A percentile compares a stretch with the other conserved stretches of the same genome.
phyloP scores from a whole-genome alignment of 2,888 invertebrate genomes.

The Phortica magna region DNA sequence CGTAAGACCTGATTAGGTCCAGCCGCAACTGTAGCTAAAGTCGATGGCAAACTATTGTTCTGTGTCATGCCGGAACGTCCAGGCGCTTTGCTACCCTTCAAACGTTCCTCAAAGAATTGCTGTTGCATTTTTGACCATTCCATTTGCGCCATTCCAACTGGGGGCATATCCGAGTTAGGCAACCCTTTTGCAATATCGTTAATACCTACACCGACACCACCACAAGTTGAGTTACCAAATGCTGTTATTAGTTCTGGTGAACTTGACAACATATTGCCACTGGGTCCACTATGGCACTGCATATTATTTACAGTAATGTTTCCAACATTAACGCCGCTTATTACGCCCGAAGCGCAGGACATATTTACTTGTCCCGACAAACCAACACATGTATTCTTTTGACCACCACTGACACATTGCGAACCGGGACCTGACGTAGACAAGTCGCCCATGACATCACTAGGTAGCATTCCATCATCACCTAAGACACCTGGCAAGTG shows the following conservation, averaged over 20 bases:
- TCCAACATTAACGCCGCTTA: conserved; percentile 24
- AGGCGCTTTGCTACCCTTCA: conserved; percentile 77
- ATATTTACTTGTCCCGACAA: conserved; percentile 45
- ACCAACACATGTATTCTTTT: conserved; percentile 42
- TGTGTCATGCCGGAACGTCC: conserved; percentile 45
- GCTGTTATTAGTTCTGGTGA: conserved; percentile 58
- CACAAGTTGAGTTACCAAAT: conserved; percentile 53
- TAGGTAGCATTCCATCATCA: conserved; percentile 63
- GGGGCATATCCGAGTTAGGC: conserved; percentile 52
- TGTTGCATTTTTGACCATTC: conserved; percentile 96
- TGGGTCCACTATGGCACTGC: conserved; percentile 41
- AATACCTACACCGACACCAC: conserved; percentile 47
- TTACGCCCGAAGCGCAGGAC: conserved; percentile 45
- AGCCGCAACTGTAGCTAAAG: conserved; percentile 17
- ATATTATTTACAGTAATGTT: conserved; percentile 51
- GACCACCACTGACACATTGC: conserved; percentile 46
- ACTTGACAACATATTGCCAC: conserved; percentile 49
- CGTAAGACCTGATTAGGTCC: conserved; percentile 46
- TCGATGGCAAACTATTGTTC: conserved; percentile 42
- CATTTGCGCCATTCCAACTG: conserved; percentile 82
- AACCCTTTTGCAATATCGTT: conserved; percentile 50
- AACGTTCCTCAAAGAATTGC: conserved; percentile 87
- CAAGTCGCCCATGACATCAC: conserved; percentile 60
- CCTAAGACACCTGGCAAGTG: conserved; percentile 62
- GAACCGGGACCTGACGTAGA: conserved; percentile 45